A percentile compares a stretch with the other conserved stretches of the same genome.
Conservation (phyloP, 2,113 vertebrate genomes). For the Psilopogon haemacephalus region DNA sequence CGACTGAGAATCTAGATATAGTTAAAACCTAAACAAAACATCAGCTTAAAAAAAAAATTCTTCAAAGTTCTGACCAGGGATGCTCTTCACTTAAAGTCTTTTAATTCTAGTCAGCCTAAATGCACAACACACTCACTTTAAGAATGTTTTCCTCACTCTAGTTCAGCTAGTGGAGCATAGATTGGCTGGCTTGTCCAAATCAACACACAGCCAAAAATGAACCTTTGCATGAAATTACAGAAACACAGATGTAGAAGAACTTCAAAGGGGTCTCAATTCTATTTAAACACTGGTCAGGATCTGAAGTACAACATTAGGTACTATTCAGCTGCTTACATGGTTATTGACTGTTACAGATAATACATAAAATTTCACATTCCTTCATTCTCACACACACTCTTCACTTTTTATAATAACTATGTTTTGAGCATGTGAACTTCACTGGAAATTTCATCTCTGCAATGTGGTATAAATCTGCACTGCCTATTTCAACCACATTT, state of each 20-base stretch:
- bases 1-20: background rate
- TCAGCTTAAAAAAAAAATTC: background rate
- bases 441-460: background rate
- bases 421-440: background rate
- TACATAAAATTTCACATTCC: background rate
- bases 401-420: background rate
- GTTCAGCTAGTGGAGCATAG: background rate
- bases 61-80: fast-evolving
- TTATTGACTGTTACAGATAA: background rate
- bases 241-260: background rate
- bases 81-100: background rate
- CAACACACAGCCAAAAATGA: background rate
- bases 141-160: background rate
- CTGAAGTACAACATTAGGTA: background rate
- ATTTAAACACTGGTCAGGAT: background rate
- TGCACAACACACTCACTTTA: background rate
- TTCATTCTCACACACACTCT: background rate
- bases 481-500: background rate
- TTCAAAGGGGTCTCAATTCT: background rate
- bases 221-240: background rate
- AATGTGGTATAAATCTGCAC: background rate
- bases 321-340: background rate
- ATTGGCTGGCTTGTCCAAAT: background rate
- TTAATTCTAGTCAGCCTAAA: background rate
- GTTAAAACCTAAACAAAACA: background rate